These are phyloP conservation scores for Varanus salvator DNA, from an alignment of 2,113 vertebrate genomes.

Conservation along the genomic window DNA sequence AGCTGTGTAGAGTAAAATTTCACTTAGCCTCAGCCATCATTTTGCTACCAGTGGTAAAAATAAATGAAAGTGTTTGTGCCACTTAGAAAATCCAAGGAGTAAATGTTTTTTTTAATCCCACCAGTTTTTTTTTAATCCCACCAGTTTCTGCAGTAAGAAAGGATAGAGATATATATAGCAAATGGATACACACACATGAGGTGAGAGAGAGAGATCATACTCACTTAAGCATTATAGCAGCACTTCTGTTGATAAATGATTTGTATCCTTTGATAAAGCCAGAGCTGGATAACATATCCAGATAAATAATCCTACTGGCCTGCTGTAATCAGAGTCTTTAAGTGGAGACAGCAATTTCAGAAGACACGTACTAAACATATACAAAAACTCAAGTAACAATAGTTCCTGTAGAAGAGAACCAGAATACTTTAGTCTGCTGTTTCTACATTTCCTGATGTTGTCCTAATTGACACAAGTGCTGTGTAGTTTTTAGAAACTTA, in stretches of 20 bases:
- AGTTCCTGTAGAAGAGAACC: background rate
- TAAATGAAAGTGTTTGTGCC: background rate
- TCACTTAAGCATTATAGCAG: background rate
- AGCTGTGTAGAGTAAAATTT: conserved; percentile 51
- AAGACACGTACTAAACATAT: background rate
- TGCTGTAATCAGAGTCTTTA: background rate
- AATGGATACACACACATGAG: too few relatives aligned
- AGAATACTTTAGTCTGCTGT: background rate
- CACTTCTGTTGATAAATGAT: background rate
- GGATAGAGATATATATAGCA: background rate
- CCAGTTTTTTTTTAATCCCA: background rate
- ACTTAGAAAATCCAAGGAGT: conserved; percentile 1
- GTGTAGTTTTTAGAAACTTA: background rate
- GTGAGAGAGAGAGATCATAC: too few relatives aligned
- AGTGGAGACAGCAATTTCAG: background rate
- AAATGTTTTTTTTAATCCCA: background rate
- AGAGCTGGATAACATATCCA: background rate
- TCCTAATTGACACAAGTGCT: background rate
- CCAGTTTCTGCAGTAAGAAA: background rate
- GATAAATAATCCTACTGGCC: background rate
- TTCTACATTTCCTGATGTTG: background rate
- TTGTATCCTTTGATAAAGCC: background rate
- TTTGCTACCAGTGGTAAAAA: conserved; percentile 38
- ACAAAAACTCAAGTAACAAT: background rate
- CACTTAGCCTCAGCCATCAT: conserved; percentile 30